These are phyloP conservation scores for Steinernema khuongi DNA, from an alignment of 1,140 invertebrate genomes.

Conservation along the genomic window DNA sequence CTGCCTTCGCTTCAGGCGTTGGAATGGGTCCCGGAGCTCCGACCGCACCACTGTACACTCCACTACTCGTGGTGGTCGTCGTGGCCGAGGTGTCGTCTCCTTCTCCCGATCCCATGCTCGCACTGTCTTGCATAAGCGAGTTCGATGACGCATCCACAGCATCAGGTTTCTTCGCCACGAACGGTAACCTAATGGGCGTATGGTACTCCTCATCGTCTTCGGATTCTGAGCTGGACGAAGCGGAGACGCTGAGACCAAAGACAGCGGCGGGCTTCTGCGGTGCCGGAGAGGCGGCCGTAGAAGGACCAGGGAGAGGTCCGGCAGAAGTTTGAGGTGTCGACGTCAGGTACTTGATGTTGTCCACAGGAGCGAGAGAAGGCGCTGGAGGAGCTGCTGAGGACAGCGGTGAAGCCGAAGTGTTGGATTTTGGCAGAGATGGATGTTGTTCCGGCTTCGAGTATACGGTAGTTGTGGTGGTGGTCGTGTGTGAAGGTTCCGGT, in stretches of 20 bases:
- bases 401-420: slow-evolving; percentile 27
- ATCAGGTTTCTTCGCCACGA: slow-evolving; percentile 17
- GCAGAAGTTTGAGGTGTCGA: not conserved
- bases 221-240: not conserved
- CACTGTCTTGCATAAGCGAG: slow-evolving; percentile 5
- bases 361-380: not conserved
- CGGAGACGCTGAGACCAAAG: slow-evolving; percentile 21
- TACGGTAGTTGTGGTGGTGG: not conserved
- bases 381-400: not conserved
- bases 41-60: slow-evolving; percentile 17
- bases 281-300: slow-evolving; percentile 21
- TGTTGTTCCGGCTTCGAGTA: not conserved
- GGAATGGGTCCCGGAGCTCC: not conserved
- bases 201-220: slow-evolving; percentile 24
- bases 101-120: not conserved
- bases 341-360: slow-evolving; percentile 23
- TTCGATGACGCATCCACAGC: not conserved
- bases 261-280: not conserved
- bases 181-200: slow-evolving; percentile 31
- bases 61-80: slow-evolving; percentile 2
- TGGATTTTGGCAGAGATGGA: slow-evolving; percentile 39
- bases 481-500: not conserved
- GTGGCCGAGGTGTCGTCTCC: not conserved
- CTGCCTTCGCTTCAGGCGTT: not conserved
- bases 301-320: not conserved